Conservation (phyloP, 2,888 invertebrate species). For the Phalera bucephala region DNA sequence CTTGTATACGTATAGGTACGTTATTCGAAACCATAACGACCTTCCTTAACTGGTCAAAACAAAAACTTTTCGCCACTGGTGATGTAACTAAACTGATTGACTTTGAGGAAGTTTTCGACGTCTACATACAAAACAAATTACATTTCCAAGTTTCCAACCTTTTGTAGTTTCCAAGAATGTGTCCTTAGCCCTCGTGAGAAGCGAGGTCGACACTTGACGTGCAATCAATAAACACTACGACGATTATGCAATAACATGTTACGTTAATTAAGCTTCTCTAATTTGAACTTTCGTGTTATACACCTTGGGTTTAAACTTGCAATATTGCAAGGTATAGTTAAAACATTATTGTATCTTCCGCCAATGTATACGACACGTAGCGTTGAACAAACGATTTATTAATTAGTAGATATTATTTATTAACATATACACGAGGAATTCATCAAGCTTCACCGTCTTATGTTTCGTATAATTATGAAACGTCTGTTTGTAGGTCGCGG, state of each 20-base stretch:
- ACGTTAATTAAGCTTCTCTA: background rate
- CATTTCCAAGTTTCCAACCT: conserved; percentile 19
- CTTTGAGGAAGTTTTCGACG: conserved; percentile 23
- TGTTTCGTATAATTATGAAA: conserved; percentile 4
- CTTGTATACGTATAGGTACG: no score
- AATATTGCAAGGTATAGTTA: no score
- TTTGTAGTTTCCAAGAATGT: conserved; percentile 39
- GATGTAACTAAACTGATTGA: conserved; percentile 13
- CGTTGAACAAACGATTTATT: conserved; percentile 32
- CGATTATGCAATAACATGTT: background rate
- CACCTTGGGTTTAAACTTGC: background rate
- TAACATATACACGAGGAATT: conserved; percentile 39
- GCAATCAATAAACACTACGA: conserved; percentile 29
- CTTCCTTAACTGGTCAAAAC: background rate
- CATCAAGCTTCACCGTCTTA: conserved; percentile 18
- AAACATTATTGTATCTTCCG: background rate
- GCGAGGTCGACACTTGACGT: conserved; percentile 26
- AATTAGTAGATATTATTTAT: conserved; percentile 37
- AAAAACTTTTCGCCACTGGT: background rate
- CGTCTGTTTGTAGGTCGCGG: background rate
- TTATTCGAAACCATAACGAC: no score
- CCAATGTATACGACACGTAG: conserved; percentile 6
- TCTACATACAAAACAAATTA: conserved; percentile 22
- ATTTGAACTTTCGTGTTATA: background rate
- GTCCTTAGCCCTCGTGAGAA: conserved; percentile 39